Evolutionary conservation across 2,888 invertebrate species (phyloP).

Genomic region (Eupithecia tripunctaria): DNA sequence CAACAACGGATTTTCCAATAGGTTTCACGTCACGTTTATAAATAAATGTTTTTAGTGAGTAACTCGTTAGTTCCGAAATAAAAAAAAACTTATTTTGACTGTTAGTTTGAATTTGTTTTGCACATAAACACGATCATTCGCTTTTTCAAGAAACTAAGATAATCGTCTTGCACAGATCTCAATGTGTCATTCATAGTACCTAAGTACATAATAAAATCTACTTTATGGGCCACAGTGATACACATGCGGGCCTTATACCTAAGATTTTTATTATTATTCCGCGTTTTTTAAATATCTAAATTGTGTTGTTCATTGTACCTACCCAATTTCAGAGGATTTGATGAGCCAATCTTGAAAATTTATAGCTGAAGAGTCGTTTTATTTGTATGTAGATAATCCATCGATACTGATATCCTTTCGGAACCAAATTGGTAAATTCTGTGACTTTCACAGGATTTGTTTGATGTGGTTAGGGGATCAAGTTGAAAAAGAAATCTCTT

Average conservation of each 20-base stretch:
- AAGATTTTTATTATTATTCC: neutral
- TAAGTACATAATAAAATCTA: no score
- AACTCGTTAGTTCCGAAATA: no score
- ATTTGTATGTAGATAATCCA: conserved; percentile 16
- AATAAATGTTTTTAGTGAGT: neutral
- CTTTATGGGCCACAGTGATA: no score
- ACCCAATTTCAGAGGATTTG: conserved; percentile 24
- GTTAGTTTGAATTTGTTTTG: no score
- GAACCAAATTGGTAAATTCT: conserved; percentile 12
- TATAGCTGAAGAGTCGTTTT: conserved; percentile 19
- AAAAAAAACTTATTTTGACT: neutral
- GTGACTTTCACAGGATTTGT: conserved; percentile 12
- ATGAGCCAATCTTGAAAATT: conserved; percentile 25
- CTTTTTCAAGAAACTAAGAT: neutral
- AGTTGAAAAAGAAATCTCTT: neutral
- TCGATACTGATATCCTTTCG: conserved; percentile 13
- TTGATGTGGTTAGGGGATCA: neutral
- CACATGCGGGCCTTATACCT: neutral
- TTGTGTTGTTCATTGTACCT: conserved; percentile 14
- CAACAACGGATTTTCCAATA: no score
- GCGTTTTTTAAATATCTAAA: neutral
- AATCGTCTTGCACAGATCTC: neutral
- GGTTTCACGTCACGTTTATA: no score
- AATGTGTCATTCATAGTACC: no score
- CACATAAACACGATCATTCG: neutral